Evolutionary conservation across 2,113 vertebrate species (phyloP).

Genomic region (Dolichotis patagonum): DNA sequence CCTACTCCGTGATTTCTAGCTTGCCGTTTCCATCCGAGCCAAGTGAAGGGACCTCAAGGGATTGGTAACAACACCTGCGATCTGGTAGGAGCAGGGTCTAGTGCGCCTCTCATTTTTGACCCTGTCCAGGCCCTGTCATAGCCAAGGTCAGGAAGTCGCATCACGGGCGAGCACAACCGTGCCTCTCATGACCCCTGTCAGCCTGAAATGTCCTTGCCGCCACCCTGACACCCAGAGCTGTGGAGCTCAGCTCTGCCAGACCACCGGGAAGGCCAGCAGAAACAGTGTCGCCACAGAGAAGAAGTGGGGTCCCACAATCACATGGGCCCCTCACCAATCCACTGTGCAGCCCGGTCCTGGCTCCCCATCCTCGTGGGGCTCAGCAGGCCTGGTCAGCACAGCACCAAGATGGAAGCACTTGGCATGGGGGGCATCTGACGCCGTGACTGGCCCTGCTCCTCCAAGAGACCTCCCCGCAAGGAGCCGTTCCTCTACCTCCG

Average conservation of each 20-base stretch:
- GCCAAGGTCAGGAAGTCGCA: background rate
- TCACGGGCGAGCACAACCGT: background rate
- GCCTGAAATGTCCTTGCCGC: background rate
- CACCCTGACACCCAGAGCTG: background rate
- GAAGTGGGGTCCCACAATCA: no score
- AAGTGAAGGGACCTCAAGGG: background rate
- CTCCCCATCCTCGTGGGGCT: background rate
- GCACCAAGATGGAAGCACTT: background rate
- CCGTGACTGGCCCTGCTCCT: no score
- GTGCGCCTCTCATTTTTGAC: background rate
- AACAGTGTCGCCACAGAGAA: no score
- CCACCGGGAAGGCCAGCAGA: background rate
- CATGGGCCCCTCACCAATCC: background rate
- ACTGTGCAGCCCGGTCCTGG: background rate
- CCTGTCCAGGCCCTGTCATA: background rate
- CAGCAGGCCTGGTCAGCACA: fast-evolving
- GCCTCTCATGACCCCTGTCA: background rate
- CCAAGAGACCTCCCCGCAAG: background rate
- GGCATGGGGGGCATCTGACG: background rate
- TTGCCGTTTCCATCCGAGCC: background rate
- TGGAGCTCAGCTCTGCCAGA: background rate
- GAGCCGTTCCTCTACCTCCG: background rate
- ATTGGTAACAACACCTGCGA: background rate
- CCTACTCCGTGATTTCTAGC: background rate
- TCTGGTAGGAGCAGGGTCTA: background rate